Evolutionary conservation across 2,797 vertebrate genomes (phyloP), one percentile per base, ranked within the genome.

Genomic region (Chelon auratus): DNA sequence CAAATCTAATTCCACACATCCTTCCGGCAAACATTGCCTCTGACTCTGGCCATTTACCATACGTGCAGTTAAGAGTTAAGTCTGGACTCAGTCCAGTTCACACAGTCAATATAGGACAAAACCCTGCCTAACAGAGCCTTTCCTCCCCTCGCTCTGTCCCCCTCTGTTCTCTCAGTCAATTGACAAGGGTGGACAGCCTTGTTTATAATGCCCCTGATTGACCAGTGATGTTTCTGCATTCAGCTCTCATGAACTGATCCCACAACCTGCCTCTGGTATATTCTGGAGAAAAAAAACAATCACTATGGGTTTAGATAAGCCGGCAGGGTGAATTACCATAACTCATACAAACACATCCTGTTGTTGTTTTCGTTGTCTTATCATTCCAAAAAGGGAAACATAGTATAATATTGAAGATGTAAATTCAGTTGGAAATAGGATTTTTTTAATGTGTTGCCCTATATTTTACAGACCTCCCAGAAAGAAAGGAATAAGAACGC

Each of bases 11-110:
- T 55, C 22, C 33, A 4, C 18, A 58, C 54, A 14, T 60, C 55
- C 18, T 36, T 36, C 37, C 30, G 30, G 63, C 22, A 72, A 60
- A 64, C 55, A 55, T 30, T 47, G 55, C 11, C 13, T 5, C 5
- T 2, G n/a, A 33, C 26, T 62, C 22, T 9, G 18, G 15, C 40
- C 39, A 55, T 40, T 60, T 13, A 30, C 17, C 11, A n/a, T 53
- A 47, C 15, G 5, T 22, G 10, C 54, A 55, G 33, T 60, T 13
- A 30, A 17, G 52, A 15, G 45, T 47, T 67, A 12, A 59, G 36
- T 62, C 37, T 63, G 64, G 62, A 10, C 24, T 54, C 20, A 68
- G 51, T 72, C 59, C 59, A 60, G 36, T 68, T 76, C 50, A 52
- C 43, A 53, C 45, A 24, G 57, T 78, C 57, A 55, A 55, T 8